phyloP scores from a whole-genome alignment of 2,888 invertebrate genomes.

The Fragum whitleyi region DNA sequence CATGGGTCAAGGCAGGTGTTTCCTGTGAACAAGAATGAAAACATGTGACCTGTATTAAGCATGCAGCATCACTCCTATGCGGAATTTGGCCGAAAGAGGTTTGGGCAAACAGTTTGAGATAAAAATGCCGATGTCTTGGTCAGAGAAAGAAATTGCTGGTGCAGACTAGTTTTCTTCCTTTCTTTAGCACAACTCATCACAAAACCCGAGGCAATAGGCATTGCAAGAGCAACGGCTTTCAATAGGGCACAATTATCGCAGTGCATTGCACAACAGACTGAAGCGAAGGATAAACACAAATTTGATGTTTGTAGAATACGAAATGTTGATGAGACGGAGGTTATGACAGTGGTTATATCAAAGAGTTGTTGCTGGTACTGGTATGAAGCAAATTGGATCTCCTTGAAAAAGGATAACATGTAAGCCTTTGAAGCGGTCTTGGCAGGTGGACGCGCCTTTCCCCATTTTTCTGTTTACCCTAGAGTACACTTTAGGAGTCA shows the following conservation, averaged over 20 bases:
- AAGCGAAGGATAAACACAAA: slow-evolving; percentile 28
- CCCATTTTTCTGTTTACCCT: slow-evolving; percentile 54
- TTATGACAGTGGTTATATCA: slow-evolving; percentile 58
- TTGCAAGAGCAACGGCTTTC: slow-evolving; percentile 39
- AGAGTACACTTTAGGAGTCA: slow-evolving; percentile 38
- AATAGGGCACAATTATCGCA: slow-evolving; percentile 24
- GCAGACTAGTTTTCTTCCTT: slow-evolving; percentile 38
- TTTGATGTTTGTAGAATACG: slow-evolving; percentile 26
- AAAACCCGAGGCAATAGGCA: slow-evolving; percentile 43
- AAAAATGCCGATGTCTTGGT: slow-evolving; percentile 41
- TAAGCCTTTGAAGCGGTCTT: slow-evolving; percentile 14
- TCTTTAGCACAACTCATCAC: slow-evolving; percentile 15
- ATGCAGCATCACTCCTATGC: slow-evolving; percentile 42
- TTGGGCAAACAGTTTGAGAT: slow-evolving; percentile 29
- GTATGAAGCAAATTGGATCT: slow-evolving; percentile 36
- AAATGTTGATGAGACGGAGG: slow-evolving; percentile 64
- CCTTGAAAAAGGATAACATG: slow-evolving; percentile 43
- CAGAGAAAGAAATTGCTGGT: slow-evolving; percentile 20
- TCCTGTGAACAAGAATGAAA: slow-evolving; percentile 36
- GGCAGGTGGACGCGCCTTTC: slow-evolving; percentile 43
- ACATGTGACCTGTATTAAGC: slow-evolving; percentile 28
- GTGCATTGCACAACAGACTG: slow-evolving; percentile 11
- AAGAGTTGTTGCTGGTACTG: slow-evolving; percentile 31
- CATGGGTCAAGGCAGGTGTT: slow-evolving; percentile 45
- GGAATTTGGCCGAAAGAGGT: slow-evolving; percentile 45